Conservation (phyloP, 2,888 invertebrate genomes). For the Aplocera efformata region DNA sequence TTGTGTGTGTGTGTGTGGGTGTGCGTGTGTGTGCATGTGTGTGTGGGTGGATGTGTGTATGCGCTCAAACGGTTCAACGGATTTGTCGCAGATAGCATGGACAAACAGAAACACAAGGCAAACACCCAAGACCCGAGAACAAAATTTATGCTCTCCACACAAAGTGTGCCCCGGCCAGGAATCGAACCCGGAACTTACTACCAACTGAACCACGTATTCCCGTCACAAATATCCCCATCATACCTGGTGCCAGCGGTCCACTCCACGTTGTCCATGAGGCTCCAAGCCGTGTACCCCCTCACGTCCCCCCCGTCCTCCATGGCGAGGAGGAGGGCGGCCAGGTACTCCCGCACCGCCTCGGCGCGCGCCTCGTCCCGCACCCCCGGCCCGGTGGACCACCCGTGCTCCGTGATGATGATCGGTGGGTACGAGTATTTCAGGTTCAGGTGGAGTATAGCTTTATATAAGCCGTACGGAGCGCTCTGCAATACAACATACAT, state of each 20-base stretch:
- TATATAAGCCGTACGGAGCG: conserved; percentile 64
- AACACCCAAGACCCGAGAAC: too few species aligned
- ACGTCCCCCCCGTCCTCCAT: conserved; percentile 72
- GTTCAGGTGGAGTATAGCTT: conserved; percentile 52
- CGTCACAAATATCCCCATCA: too few species aligned
- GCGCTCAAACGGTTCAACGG: too few species aligned
- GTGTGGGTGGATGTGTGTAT: too few species aligned
- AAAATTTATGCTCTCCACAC: too few species aligned
- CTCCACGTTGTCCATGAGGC: conserved; percentile 84
- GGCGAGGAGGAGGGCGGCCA: conserved; percentile 68
- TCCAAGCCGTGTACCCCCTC: conserved; percentile 82
- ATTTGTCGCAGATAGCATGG: too few species aligned
- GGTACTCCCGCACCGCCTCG: conserved; percentile 56
- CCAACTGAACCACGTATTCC: too few species aligned
- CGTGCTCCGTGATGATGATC: conserved; percentile 80
- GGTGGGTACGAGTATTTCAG: conserved; percentile 50
- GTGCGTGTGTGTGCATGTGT: too few species aligned
- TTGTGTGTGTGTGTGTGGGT: too few species aligned
- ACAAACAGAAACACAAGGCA: too few species aligned
- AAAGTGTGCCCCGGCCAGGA: too few species aligned
- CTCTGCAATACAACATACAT: conserved; percentile 39
- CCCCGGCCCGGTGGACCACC: conserved; percentile 70
- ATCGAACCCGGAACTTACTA: too few species aligned
- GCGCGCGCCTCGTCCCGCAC: conserved; percentile 65
- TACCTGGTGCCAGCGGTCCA: conserved; percentile 81